Percentiles rank a stretch among this genome's conserved stretches.
These are phyloP conservation scores for Protobothrops mucrosquamatus DNA, from an alignment of 2,113 vertebrate species.

Conservation along the genomic window DNA sequence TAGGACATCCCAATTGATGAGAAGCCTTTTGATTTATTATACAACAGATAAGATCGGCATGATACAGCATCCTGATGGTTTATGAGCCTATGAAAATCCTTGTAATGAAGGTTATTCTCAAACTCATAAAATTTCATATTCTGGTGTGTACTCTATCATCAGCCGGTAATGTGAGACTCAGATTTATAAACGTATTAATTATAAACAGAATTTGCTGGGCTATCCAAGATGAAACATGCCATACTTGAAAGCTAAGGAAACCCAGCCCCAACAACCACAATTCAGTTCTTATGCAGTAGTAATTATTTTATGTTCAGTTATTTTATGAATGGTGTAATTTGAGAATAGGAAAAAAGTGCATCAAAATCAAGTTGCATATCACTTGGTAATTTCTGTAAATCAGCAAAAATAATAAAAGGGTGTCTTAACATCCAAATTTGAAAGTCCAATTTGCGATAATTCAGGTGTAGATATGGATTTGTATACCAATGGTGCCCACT, in stretches of 20 bases:
- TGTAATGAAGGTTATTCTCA: constrained; percentile 50
- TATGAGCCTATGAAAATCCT: constrained; percentile 35
- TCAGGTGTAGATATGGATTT: neutral
- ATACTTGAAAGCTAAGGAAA: neutral
- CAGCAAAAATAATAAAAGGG: neutral
- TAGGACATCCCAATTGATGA: constrained; percentile 23
- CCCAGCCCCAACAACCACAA: neutral
- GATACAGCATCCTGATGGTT: constrained; percentile 38
- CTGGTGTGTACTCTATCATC: constrained; percentile 25
- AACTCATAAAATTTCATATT: constrained; percentile 47
- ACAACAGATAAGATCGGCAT: constrained; percentile 37
- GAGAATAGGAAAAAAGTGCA: neutral
- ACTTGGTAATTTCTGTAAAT: neutral
- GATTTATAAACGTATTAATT: constrained; percentile 48
- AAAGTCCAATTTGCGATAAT: neutral
- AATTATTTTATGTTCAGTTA: constrained; percentile 22
- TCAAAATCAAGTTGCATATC: neutral
- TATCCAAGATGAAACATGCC: neutral
- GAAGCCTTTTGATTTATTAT: constrained; percentile 59
- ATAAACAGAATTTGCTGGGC: neutral
- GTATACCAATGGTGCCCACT: neutral
- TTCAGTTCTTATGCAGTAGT: constrained; percentile 19
- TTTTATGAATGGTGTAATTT: neutral
- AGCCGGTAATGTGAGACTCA: constrained; percentile 5
- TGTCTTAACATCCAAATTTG: neutral